Evolutionary conservation across 2,797 vertebrate species (phyloP), one percentile per base, ranked within the genome.

Genomic region (Lindbergichthys nudifrons): DNA sequence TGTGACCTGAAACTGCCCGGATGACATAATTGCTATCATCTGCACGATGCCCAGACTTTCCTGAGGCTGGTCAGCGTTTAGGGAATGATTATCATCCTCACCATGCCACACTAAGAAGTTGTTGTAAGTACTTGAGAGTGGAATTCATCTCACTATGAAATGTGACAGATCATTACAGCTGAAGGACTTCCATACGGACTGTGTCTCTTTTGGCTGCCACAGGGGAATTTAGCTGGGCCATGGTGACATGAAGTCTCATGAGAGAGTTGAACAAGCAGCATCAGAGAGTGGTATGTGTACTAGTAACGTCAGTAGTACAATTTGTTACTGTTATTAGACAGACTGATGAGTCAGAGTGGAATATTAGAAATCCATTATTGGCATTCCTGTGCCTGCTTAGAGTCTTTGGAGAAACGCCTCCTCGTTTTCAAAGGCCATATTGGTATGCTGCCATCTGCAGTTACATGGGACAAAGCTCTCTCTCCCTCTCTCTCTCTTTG

Each of bases 371-470:
- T 64, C 52, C 39, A 82, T 81, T 81, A 76, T 77, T 72, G 69
- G 58, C 48, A 77, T 80, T 75, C 52, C 70, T 76, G 48, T 83
- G 57, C 61, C 18, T 47, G 60, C 36, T 73, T 9, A n/a, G 46
- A 82, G 62, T 43, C 53, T 66, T 68, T 61, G 68, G 61, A 77
- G 66, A 81, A 82, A 74, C 57, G 70, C 46, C 80, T 85, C 42
- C 3, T 75, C 63, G 36, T 58, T 86, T 80, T 69, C 71, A 87
- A 87, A 89, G 85, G 78, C 83, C 62, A 70, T 75, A 90, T 89
- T 86, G 71, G 90, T 90, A 69, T 93, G 88, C 91, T 92, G 92
- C 92, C 91, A 93, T 92, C 90, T 94, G 90, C 89, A 91, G 91
- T 91, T 54, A 36, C 71, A 79, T 58, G 62, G 10, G 85, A 82